Base-by-base conservation (phyloP, 2,797 vertebrate genomes). In the Rallus crepitans region DNA sequence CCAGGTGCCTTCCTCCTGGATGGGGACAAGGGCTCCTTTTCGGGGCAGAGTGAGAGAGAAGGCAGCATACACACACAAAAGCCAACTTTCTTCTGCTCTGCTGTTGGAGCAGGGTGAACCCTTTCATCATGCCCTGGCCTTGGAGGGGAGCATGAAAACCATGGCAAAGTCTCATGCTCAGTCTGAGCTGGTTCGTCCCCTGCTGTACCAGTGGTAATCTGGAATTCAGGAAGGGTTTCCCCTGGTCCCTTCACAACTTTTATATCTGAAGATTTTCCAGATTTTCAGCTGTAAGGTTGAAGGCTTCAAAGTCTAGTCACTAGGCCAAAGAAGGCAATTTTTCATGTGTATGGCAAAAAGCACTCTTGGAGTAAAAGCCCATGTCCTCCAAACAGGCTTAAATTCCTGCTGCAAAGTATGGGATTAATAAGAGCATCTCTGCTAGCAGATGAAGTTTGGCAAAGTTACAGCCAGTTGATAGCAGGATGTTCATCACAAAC, bases 391-490 rank as follows among this genome's bases (percentile, higher is more conserved):
- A 28, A 15, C 6, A 68, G 40, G 15, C 25, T 89, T 63, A 65
- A 71, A 73, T 45, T 82, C 55, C 37, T 66, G 3, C 17, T 72
- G 40, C 35, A 52, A 87, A 56, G 12, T 50, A 53, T 21, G 33
- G 17, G 6, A 7, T 40, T 68, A 47, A 11, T 61, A 47, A 77
- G 24, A 89, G 5, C 48, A 64, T 39, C 16, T 55, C 16, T 72
- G 23, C 48, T 56, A 89, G 56, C 23, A 88, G 53, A 48, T 66
- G 42, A 81, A 81, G 60, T 87, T 86, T 97, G 92, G 94, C 89
- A 86, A 95, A 92, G 87, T 56, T 94, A 72, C 85, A 95, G 55
- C 35, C 72, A 78, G 30, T 9, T 61, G 76, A 72, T 88, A 92
- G 84, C 82, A 81, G 79, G 69, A 19, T 65, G 80, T 92, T 87